These are phyloP conservation scores for Homarus americanus DNA, from an alignment of 1,140 invertebrate species.

Conservation along the genomic window DNA sequence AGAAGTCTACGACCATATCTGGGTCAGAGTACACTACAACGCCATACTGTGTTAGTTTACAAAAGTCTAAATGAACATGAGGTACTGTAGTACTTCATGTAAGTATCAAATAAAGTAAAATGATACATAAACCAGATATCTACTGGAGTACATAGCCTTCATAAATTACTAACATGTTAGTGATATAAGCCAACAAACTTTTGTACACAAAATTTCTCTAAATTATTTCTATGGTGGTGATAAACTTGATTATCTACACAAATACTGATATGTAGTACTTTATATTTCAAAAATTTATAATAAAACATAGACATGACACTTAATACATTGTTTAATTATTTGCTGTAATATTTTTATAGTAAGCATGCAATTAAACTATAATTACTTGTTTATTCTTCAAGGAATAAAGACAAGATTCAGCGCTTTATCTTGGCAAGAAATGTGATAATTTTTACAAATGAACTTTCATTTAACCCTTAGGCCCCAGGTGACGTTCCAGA, in stretches of 20 bases:
- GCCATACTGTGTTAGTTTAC: not conserved
- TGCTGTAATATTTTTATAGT: not conserved
- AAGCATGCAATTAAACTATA: not conserved
- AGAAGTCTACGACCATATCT: not conserved
- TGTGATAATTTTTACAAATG: not conserved
- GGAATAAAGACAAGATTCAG: not conserved
- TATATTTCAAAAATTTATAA: not conserved
- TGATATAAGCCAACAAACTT: too few species aligned
- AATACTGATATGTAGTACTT: too few species aligned
- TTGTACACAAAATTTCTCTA: not conserved
- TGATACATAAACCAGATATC: not conserved
- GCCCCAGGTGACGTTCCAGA: too few species aligned
- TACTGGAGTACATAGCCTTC: not conserved
- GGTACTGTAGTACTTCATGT: not conserved
- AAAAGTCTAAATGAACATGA: not conserved
- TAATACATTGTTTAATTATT: not conserved
- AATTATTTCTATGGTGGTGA: too few species aligned
- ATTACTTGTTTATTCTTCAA: not conserved
- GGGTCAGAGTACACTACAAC: not conserved
- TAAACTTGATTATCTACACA: not conserved
- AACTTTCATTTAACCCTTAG: too few species aligned
- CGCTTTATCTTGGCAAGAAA: not conserved
- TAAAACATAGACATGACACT: not conserved
- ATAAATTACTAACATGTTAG: not conserved
- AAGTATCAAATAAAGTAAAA: not conserved